Percentiles rank a stretch among this genome's conserved stretches.
Evolutionary conservation across 2,888 invertebrate genomes (phyloP).

Genomic region (Noctua comes): DNA sequence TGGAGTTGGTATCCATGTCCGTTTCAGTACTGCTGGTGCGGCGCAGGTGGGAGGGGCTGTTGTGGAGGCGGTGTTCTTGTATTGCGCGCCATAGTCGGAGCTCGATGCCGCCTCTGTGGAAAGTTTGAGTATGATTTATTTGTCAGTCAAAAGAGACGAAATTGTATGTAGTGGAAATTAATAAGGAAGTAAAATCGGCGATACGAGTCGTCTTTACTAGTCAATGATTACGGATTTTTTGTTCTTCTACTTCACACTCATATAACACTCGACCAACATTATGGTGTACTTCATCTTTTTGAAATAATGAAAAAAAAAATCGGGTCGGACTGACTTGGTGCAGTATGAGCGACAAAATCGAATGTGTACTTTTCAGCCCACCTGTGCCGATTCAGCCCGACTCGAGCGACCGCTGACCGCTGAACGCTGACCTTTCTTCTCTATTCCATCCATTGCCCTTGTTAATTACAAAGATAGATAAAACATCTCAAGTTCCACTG

Average conservation of each 20-base stretch:
- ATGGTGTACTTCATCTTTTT: not conserved
- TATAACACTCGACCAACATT: not conserved
- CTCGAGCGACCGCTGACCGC: not conserved
- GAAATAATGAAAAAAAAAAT: not conserved
- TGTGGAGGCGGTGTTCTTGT: constrained; percentile 89
- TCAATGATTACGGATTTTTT: not conserved
- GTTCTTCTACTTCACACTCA: no score
- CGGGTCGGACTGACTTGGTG: not conserved
- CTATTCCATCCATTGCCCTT: not conserved
- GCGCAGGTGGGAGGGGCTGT: constrained; percentile 74
- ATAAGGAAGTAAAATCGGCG: not conserved
- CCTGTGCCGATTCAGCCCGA: not conserved
- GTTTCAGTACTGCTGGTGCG: constrained; percentile 86
- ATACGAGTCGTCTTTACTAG: not conserved
- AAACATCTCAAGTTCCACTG: not conserved
- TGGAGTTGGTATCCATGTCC: constrained; percentile 86
- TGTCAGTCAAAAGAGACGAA: not conserved
- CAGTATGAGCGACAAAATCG: not conserved
- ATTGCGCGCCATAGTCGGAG: constrained; percentile 96
- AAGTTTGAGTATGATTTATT: not conserved
- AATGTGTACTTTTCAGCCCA: not conserved
- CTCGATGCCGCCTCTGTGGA: constrained; percentile 94
- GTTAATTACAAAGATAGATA: not conserved
- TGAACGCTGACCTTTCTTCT: not conserved
- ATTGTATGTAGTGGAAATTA: not conserved